Base-by-base conservation (phyloP, 92 coral and sea anemone species). In the Anthopleura xanthogrammica region DNA sequence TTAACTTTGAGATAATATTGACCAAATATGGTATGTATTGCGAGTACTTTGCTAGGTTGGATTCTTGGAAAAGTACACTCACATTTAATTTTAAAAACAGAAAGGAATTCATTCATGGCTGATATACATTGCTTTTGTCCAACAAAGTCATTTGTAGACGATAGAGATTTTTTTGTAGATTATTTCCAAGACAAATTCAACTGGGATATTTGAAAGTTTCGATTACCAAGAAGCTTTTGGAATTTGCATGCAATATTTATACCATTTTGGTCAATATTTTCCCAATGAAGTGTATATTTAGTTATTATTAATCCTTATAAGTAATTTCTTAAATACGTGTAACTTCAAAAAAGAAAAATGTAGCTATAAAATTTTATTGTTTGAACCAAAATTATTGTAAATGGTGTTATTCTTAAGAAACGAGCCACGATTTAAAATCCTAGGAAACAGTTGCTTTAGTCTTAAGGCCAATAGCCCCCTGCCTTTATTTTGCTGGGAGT, bases 321-420 rank as follows among this genome's bases (percentile, higher is more conserved):
- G 74, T 36, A 68, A 68, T 36, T 36, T 68, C 74, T 68, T 4
- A 68, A 36, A 23, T 54, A 68, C 74, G 5, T 68, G 43, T 68
- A 68, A 68, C 43, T 12, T 68, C 36, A 23, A 68, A 68, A 64
- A 68, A 68, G 36, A 62, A 62, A 62, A 68, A 36, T 68, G 74
- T 68, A 68, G 74, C 42, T 68, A 68, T 68, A 68, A 29, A 68
- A 68, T 68, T 68, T 68, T 68, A 68, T 68, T 68, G 74, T 68
- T 12, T 68, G 17, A 68, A 68, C 41, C 46, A 23, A 68, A 68
- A 68, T 68, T 68, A 68, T 68, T 68, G 74, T 68, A 68, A 24
- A 68, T 68, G 43, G 74, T 68, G 41, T 68, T 68, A 68, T 68
- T 68, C 74, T 68, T 68, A 68, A 68, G 42, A 29, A 8, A 68